Conservation (phyloP, 2,113 vertebrate genomes). For the Prolemur simus region DNA sequence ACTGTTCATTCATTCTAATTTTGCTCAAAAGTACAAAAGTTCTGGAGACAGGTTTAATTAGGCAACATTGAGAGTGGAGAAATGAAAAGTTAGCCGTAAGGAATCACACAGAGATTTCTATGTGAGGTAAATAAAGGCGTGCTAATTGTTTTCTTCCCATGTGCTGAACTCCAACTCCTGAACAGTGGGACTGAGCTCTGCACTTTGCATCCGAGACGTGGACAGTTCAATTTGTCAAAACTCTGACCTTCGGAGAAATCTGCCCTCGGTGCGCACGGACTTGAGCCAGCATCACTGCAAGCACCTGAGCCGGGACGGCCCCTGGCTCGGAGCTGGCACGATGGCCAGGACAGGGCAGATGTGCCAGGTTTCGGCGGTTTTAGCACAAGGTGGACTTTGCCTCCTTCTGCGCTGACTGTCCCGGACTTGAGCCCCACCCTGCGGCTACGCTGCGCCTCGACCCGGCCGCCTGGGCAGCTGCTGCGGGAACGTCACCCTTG, state of each 20-base stretch:
- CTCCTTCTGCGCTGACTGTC: no score
- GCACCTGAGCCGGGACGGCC: background rate
- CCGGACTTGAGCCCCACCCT: background rate
- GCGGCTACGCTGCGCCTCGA: no score
- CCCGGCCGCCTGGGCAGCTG: background rate
- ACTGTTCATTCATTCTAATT: constrained; percentile 47
- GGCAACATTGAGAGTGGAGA: background rate
- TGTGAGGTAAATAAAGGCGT: constrained; percentile 3
- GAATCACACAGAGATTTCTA: background rate
- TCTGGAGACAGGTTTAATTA: constrained; percentile 53
- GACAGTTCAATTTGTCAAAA: background rate
- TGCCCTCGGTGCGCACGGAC: background rate
- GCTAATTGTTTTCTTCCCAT: background rate
- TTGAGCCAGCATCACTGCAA: rapidly evolving
- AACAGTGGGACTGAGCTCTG: background rate
- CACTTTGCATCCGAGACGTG: background rate
- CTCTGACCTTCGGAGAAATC: background rate
- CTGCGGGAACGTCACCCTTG: rapidly evolving
- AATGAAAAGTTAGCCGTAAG: background rate
- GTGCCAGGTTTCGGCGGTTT: background rate
- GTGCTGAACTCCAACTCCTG: background rate
- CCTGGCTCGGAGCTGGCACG: rapidly evolving
- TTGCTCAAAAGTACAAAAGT: background rate
- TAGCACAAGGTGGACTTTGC: background rate
- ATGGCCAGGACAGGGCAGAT: background rate